phyloP scores from a whole-genome alignment of 2,113 vertebrate genomes.

The Lepidothrix coronata region DNA sequence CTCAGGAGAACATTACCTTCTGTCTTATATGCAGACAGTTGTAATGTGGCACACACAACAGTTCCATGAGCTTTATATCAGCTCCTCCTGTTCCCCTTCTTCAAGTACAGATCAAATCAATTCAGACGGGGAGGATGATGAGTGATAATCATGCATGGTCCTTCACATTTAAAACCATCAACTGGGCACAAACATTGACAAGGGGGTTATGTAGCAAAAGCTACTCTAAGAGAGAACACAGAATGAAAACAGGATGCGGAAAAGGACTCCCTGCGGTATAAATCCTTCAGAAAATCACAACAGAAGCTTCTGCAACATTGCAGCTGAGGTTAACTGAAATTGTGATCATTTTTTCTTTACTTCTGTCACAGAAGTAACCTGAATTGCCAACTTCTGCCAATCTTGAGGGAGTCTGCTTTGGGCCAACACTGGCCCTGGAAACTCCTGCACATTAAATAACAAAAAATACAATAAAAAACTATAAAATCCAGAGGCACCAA shows the following conservation, averaged over 20 bases:
- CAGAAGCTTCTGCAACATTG: neutral
- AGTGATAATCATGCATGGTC: neutral
- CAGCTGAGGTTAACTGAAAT: neutral
- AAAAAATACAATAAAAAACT: neutral
- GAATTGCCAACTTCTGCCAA: neutral
- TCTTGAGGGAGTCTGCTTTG: neutral
- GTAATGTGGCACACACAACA: accelerated
- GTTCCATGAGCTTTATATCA: neutral
- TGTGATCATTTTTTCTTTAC: neutral
- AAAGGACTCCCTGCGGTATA: neutral
- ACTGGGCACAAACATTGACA: neutral
- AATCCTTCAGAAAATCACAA: neutral
- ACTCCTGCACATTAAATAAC: neutral
- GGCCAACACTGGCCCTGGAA: neutral
- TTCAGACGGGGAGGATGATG: neutral
- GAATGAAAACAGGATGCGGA: neutral
- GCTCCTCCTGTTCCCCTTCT: neutral
- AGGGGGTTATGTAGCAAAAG: neutral
- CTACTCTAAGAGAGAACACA: neutral
- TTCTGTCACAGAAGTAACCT: neutral
- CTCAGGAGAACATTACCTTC: neutral
- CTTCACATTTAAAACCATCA: neutral
- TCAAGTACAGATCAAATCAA: neutral
- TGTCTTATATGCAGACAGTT: neutral
- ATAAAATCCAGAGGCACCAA: neutral